Conservation (phyloP, 2,888 invertebrate species). For the Cenopis cana region DNA sequence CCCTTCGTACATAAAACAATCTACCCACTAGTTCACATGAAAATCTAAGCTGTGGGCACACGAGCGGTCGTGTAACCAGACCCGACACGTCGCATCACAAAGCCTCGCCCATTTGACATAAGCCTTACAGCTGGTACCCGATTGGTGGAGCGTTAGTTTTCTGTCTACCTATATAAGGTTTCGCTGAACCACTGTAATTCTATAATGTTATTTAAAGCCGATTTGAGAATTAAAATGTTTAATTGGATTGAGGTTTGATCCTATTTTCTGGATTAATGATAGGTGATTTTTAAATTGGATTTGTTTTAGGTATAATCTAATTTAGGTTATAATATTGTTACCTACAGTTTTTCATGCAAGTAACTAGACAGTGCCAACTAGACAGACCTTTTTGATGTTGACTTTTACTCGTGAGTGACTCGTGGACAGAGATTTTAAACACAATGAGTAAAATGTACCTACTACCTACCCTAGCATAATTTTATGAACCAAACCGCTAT, state of each 20-base stretch:
- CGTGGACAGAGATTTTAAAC: too few relatives aligned
- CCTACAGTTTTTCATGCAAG: not conserved
- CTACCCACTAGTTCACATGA: slow-evolving; percentile 41
- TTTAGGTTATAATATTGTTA: too few relatives aligned
- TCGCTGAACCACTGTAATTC: slow-evolving; percentile 60
- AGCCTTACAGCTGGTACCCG: slow-evolving; percentile 58
- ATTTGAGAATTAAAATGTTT: slow-evolving; percentile 45
- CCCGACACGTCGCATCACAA: slow-evolving; percentile 52
- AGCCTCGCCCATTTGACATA: slow-evolving; percentile 62
- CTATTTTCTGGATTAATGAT: slow-evolving; percentile 14
- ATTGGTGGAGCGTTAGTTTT: slow-evolving; percentile 64
- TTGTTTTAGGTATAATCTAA: not conserved
- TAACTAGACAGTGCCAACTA: not conserved
- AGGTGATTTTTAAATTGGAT: slow-evolving; percentile 2
- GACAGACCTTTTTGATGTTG: too few relatives aligned
- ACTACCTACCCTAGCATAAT: too few relatives aligned
- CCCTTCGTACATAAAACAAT: slow-evolving; percentile 19
- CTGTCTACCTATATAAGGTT: slow-evolving; percentile 62
- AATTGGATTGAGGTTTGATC: slow-evolving; percentile 37
- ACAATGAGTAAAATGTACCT: too few relatives aligned
- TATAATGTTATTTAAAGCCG: slow-evolving; percentile 52
- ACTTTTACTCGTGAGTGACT: too few relatives aligned
- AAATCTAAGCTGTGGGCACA: slow-evolving; percentile 42
- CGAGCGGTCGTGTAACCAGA: slow-evolving; percentile 52
- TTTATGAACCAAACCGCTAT: too few relatives aligned